phyloP scores from a whole-genome alignment of 2,797 vertebrate genomes.

The Cyclura pinguis region DNA sequence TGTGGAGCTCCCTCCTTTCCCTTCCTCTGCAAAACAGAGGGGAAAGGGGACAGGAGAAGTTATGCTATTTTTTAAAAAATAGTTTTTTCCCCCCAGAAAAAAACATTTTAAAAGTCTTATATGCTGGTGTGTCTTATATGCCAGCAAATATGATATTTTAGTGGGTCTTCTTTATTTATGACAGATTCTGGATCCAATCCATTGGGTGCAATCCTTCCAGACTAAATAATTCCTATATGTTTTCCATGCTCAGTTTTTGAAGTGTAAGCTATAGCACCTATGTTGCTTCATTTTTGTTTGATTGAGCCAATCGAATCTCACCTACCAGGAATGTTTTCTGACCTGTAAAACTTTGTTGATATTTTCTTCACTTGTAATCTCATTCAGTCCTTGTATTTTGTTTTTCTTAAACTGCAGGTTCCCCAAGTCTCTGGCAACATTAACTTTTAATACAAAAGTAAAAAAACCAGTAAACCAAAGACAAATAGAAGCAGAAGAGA shows the following conservation, averaged over 20 bases:
- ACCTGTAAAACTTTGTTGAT: neutral
- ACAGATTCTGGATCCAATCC: neutral
- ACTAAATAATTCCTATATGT: neutral
- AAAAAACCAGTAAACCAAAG: neutral
- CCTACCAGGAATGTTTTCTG: neutral
- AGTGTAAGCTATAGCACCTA: neutral
- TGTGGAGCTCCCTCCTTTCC: too few species aligned
- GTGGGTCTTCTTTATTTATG: neutral
- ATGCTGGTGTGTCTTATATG: too few species aligned
- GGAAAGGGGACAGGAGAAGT: too few species aligned
- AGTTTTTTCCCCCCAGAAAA: too few species aligned
- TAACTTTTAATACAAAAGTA: neutral
- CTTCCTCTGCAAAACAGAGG: too few species aligned
- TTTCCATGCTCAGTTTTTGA: neutral
- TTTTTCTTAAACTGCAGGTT: neutral
- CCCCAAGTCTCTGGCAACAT: neutral
- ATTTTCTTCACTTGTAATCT: neutral
- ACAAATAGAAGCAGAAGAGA: neutral
- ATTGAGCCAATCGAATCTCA: neutral
- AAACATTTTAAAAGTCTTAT: too few species aligned
- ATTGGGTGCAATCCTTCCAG: neutral
- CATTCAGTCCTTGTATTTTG: neutral
- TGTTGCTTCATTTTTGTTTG: neutral
- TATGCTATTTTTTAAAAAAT: too few species aligned
- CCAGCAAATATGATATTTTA: neutral